Base-by-base conservation (phyloP, 2,113 vertebrate species). In the Chaetops frenatus region DNA sequence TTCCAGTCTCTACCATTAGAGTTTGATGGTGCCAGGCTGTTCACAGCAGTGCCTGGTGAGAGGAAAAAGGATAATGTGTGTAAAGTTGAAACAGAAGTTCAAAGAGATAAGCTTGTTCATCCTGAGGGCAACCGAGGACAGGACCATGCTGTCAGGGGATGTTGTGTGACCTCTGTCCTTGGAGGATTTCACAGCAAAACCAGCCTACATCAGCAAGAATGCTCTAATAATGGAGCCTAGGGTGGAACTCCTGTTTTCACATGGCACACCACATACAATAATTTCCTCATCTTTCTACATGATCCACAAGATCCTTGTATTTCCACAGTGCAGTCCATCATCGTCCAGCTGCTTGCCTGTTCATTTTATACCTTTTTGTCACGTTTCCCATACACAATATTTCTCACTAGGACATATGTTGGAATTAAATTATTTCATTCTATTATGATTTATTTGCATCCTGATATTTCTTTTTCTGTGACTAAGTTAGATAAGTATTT, bases 41-140 rank as follows among this genome's bases (percentile, higher is more conserved):
- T 54, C 44, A 33, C n/a, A 40, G 28, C 1, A 2, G 5, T 58
- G 16, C 6, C 3, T 51, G 69, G 12, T 0, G 2, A 31, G 23
- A 50, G 4, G 15, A 62, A 10, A 72, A 74, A 74, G 9, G 18
- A 15, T 14, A 60, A 42, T 7, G 12, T 0, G 0, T 54, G 9
- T 12, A 57, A 66, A 10, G 10, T 11, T 66, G 67, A 76, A 89
- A 61, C 8, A 51, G 47, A 57, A 53, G 15, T 69, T 88, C 33
- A 54, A 36, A 58, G 10, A 76, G 21, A 51, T 17, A 78, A 85
- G 4, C 2, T 53, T 88, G 70, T 56, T 21, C 16, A 48, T 61
- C 31, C 21, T 57, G 16, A 35, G 35, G 24, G 36, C 33, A 36
- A 14, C 11, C 22, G 35, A 33, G 16, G 66, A 42, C 5, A 35